phyloP scores from a whole-genome alignment of 2,888 invertebrate species.

The Agrotis exclamationis region DNA sequence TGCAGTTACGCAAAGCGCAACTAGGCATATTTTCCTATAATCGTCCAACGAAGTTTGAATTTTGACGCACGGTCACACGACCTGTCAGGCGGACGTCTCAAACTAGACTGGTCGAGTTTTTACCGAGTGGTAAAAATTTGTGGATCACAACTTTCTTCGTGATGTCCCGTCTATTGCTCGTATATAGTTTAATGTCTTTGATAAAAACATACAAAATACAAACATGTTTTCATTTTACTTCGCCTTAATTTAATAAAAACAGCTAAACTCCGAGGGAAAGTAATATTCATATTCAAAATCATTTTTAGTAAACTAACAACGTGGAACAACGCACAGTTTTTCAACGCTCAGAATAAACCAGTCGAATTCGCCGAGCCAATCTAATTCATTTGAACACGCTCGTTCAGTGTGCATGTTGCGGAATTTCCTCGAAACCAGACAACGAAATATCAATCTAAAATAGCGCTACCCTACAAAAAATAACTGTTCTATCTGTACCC shows the following conservation, averaged over 20 bases:
- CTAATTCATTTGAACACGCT: slow-evolving; percentile 50
- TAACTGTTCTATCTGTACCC: slow-evolving; percentile 54
- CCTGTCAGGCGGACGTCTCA: too few relatives aligned
- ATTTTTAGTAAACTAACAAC: slow-evolving; percentile 22
- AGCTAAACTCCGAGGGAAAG: not conserved
- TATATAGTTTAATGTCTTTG: too few relatives aligned
- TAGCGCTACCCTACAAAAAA: slow-evolving; percentile 56
- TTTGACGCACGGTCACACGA: too few relatives aligned
- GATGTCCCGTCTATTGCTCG: too few relatives aligned
- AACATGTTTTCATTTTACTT: slow-evolving; percentile 18
- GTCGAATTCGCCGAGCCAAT: slow-evolving; percentile 30
- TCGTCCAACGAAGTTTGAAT: too few relatives aligned
- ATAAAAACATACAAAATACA: not conserved
- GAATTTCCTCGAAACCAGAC: slow-evolving; percentile 51
- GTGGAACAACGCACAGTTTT: slow-evolving; percentile 18
- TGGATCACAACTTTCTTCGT: too few relatives aligned
- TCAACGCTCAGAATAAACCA: slow-evolving; percentile 31
- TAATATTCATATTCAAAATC: slow-evolving; percentile 28
- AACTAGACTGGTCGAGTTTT: too few relatives aligned
- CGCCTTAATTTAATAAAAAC: slow-evolving; percentile 17
- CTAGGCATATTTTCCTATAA: too few relatives aligned
- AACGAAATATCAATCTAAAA: slow-evolving; percentile 61
- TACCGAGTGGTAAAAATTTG: too few relatives aligned
- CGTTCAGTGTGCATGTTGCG: slow-evolving; percentile 40
- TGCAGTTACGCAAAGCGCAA: too few relatives aligned